Evolutionary conservation across 2,113 vertebrate species (phyloP).

Genomic region (Sinocyclocheilus rhinocerous): DNA sequence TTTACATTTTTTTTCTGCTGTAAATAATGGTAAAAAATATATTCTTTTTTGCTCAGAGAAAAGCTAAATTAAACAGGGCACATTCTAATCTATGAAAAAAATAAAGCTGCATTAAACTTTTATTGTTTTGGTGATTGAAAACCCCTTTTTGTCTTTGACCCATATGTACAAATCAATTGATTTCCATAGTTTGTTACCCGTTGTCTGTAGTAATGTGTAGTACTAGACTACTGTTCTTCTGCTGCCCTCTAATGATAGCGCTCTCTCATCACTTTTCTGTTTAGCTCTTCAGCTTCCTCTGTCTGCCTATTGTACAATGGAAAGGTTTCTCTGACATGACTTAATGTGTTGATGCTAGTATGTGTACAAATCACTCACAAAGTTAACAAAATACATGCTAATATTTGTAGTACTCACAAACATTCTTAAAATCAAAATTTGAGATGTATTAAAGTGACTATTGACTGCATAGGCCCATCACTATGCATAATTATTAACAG

Average conservation of each 20-base stretch:
- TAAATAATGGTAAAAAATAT: no score
- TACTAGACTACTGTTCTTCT: constrained; percentile 8
- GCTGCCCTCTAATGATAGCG: constrained; percentile 42
- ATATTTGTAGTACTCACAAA: not conserved
- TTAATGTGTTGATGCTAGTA: not conserved
- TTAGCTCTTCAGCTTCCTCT: not conserved
- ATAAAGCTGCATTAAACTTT: no score
- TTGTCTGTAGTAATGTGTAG: not conserved
- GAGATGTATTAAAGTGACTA: no score
- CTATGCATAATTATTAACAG: not conserved
- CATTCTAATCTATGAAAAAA: no score
- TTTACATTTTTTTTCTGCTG: no score
- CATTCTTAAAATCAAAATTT: not conserved
- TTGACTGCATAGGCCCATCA: not conserved
- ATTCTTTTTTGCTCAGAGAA: no score
- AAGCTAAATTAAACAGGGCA: no score
- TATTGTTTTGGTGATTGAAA: not conserved
- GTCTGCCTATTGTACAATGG: constrained; percentile 32
- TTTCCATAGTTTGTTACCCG: not conserved
- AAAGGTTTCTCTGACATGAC: constrained; percentile 35
- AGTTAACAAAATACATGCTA: not conserved
- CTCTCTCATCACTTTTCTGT: not conserved
- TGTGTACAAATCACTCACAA: not conserved
- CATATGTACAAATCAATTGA: not conserved
- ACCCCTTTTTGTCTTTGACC: not conserved